Evolutionary conservation across 2,113 vertebrate species (phyloP).

Genomic region (Patagioenas fasciata): DNA sequence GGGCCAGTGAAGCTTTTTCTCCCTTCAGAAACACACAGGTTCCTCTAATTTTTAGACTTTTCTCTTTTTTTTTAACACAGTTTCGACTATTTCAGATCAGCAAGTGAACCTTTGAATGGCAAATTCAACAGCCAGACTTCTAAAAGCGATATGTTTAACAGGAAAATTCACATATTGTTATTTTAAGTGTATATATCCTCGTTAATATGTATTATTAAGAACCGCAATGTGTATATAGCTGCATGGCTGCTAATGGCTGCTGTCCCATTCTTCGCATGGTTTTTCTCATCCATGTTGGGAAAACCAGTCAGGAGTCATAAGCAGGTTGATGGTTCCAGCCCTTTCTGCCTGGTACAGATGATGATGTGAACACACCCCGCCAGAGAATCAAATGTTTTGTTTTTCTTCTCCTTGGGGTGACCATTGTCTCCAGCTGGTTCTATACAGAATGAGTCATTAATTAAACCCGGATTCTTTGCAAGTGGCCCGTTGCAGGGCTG

Average conservation of each 20-base stretch:
- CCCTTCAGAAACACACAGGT: neutral
- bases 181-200: neutral
- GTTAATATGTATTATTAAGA: neutral
- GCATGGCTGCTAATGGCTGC: neutral
- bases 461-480: constrained; percentile 74
- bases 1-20: neutral
- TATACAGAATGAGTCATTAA: constrained; percentile 72
- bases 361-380: constrained; percentile 34
- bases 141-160: neutral
- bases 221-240: neutral
- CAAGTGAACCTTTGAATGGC: neutral
- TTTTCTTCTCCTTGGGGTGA: constrained; percentile 71
- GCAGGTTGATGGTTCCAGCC: neutral
- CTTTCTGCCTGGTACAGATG: constrained; percentile 19
- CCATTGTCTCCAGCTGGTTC: constrained; percentile 71
- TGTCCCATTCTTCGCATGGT: neutral
- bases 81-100: neutral
- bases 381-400: constrained; percentile 66
- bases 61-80: neutral
- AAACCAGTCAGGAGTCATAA: neutral
- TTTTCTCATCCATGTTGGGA: neutral
- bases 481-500: constrained; percentile 53
- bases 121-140: neutral
- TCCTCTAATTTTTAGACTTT: neutral
- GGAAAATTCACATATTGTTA: neutral